phyloP scores from a whole-genome alignment of 92 coral and sea anemone species.

The Phenganax stokvisi region DNA sequence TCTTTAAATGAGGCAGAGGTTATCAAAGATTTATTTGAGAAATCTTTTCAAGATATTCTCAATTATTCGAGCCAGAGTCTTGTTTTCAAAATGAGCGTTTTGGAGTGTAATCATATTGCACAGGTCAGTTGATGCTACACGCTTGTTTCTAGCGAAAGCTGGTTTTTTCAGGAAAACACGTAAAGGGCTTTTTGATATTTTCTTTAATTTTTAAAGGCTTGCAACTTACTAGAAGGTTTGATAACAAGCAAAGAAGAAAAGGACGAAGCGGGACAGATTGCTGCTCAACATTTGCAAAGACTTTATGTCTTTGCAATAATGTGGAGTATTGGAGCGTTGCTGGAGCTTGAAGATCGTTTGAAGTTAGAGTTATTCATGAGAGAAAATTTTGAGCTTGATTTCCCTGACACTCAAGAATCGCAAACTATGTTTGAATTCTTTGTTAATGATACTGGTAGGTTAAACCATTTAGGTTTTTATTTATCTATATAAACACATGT shows the following conservation, averaged over 20 bases:
- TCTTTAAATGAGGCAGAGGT: conserved; percentile 65
- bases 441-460: conserved; percentile 64
- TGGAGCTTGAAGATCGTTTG: conserved; percentile 72
- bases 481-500: too few relatives aligned
- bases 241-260: conserved; percentile 74
- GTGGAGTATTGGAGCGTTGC: conserved; percentile 85
- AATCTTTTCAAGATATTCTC: conserved; percentile 65
- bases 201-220: conserved; percentile 45
- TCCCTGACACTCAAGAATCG: conserved; percentile 52
- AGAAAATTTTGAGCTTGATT: conserved; percentile 58
- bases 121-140: conserved; percentile 52
- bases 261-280: conserved; percentile 61
- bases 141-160: not conserved
- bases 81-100: conserved; percentile 70
- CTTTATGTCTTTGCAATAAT: conserved; percentile 67
- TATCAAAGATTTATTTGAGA: conserved; percentile 65
- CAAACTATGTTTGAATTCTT: conserved; percentile 76
- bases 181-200: not conserved
- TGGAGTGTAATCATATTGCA: conserved; percentile 73
- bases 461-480: too few relatives aligned
- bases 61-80: conserved; percentile 57
- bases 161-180: not conserved
- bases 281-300: conserved; percentile 63
- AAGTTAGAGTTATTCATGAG: conserved; percentile 65
- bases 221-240: conserved; percentile 65